These are phyloP conservation scores for Oncorhynchus clarkii DNA, from an alignment of 2,113 vertebrate genomes.

Conservation along the genomic window DNA sequence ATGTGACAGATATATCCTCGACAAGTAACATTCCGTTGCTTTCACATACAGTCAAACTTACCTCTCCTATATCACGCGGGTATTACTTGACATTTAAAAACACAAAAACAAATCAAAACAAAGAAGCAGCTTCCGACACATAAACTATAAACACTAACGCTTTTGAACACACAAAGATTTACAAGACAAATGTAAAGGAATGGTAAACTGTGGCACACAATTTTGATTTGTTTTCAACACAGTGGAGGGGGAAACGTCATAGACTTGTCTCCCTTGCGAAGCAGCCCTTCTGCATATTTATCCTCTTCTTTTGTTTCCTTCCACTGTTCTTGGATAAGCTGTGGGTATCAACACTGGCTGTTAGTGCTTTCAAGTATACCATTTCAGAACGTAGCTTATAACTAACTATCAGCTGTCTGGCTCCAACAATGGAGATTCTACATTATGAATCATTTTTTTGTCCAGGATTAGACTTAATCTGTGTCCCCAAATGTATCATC, in stretches of 20 bases:
- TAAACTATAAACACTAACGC: constrained; percentile 21
- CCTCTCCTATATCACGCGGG: constrained; percentile 19
- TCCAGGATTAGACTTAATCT: no score
- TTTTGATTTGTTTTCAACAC: constrained; percentile 69
- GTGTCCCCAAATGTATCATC: no score
- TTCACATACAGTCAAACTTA: constrained; percentile 30
- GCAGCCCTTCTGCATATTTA: constrained; percentile 63
- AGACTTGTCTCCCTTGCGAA: constrained; percentile 83
- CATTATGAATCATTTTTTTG: no score
- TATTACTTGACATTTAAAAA: constrained; percentile 14
- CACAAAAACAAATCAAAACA: not conserved
- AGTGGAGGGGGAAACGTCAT: constrained; percentile 71
- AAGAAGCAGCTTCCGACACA: constrained; percentile 27
- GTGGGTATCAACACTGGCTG: not conserved
- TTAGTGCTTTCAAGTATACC: not conserved
- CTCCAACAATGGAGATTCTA: no score
- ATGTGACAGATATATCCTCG: not conserved
- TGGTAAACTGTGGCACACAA: constrained; percentile 61
- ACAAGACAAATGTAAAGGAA: constrained; percentile 29
- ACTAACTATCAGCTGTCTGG: not conserved
- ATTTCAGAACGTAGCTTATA: not conserved
- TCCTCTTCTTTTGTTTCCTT: not conserved
- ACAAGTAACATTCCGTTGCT: constrained; percentile 14
- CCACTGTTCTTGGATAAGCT: not conserved
- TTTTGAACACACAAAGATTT: constrained; percentile 29